A percentile compares a stretch with the other conserved stretches of the same genome.
Conservation (phyloP, 2,113 vertebrate genomes). For the Podocnemis expansa region DNA sequence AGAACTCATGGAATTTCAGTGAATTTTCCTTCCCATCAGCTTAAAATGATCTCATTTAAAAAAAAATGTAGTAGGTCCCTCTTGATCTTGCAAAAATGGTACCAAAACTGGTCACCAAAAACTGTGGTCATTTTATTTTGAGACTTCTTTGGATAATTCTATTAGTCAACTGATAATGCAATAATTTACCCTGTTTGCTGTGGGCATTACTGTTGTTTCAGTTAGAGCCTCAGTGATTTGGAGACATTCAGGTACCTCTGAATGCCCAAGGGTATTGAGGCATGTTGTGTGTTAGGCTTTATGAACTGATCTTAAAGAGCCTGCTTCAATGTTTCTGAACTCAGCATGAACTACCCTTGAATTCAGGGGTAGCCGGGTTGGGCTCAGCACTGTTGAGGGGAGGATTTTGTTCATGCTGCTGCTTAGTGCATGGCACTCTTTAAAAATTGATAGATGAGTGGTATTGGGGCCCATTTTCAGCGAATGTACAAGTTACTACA, state of each 20-base stretch:
- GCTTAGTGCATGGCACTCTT: accelerated
- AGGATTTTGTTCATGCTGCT: not conserved
- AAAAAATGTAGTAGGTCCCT: conserved; percentile 16
- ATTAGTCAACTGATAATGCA: not conserved
- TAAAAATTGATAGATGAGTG: not conserved
- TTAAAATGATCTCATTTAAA: not conserved
- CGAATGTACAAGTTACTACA: not conserved
- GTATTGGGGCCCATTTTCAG: not conserved
- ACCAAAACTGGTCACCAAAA: not conserved
- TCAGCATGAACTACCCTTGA: not conserved
- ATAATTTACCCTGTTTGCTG: conserved; percentile 28
- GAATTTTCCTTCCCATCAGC: conserved; percentile 55
- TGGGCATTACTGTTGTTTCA: conserved; percentile 26
- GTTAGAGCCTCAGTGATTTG: not conserved
- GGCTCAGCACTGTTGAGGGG: not conserved
- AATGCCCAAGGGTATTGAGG: not conserved
- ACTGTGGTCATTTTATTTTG: not conserved
- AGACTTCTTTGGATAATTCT: conserved; percentile 45
- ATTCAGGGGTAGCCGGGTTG: not conserved
- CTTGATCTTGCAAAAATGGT: conserved; percentile 22
- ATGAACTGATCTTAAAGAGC: not conserved
- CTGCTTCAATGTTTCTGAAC: not conserved
- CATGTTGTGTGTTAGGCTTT: not conserved
- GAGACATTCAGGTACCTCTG: not conserved
- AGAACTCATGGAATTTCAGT: conserved; percentile 39